These are phyloP conservation scores for Arbacia lixula DNA, from an alignment of 53 echinoderm and acorn worm genomes.

Conservation along the genomic window DNA sequence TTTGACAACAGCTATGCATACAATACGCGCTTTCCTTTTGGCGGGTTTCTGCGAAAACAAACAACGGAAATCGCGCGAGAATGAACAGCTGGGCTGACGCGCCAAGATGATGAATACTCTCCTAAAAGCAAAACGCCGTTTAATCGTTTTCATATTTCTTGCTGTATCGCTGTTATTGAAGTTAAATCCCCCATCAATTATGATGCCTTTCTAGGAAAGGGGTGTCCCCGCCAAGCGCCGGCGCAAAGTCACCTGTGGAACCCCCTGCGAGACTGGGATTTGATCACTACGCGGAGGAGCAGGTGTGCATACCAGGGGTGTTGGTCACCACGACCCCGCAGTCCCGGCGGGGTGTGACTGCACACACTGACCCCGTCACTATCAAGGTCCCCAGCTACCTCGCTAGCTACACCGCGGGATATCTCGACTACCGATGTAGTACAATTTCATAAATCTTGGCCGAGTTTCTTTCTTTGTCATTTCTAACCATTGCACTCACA, in stretches of 20 bases:
- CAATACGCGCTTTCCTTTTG: constrained; percentile 18
- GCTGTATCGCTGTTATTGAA: neutral
- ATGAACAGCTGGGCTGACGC: constrained; percentile 21
- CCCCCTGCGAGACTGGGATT: neutral
- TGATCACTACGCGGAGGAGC: neutral
- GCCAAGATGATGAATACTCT: constrained; percentile 21
- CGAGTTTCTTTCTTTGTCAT: too few relatives aligned
- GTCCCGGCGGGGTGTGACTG: constrained; percentile 18
- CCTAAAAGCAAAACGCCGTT: too few relatives aligned
- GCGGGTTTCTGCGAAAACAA: constrained; percentile 24
- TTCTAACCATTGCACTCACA: too few relatives aligned
- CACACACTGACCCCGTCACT: constrained; percentile 28
- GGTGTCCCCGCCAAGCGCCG: neutral
- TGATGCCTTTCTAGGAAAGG: constrained; percentile 3
- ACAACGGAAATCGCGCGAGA: constrained; percentile 7
- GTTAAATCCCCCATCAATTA: constrained; percentile 39
- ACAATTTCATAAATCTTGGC: too few relatives aligned
- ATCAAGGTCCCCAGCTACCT: too few relatives aligned
- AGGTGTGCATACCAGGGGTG: constrained; percentile 35
- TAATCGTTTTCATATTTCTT: constrained; percentile 26
- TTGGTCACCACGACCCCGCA: constrained; percentile 31
- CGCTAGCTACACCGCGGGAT: too few relatives aligned
- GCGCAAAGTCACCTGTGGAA: constrained; percentile 28
- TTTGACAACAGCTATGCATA: constrained; percentile 4
- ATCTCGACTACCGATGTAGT: too few relatives aligned